Conservation (phyloP, 2,888 invertebrate species). For the Sphinx pinastri region DNA sequence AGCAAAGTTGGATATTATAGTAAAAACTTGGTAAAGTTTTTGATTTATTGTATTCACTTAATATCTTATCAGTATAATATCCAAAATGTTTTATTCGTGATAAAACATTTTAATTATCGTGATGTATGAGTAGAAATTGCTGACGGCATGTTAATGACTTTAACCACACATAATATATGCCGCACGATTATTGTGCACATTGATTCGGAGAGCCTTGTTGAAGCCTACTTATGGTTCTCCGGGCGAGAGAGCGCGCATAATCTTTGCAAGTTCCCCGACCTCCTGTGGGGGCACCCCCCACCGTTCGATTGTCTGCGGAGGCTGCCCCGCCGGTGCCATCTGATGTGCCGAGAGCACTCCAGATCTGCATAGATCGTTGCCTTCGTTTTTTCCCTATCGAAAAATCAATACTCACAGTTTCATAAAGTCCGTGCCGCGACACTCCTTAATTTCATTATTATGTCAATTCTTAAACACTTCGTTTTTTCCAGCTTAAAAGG, state of each 20-base stretch:
- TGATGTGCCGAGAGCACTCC: constrained; percentile 84
- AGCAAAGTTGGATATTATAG: no score
- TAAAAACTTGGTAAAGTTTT: no score
- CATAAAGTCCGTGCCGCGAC: constrained; percentile 74
- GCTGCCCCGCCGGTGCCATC: constrained; percentile 83
- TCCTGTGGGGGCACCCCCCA: constrained; percentile 70
- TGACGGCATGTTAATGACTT: background rate
- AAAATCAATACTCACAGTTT: constrained; percentile 82
- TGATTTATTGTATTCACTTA: no score
- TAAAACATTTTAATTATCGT: no score
- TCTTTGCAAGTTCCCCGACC: constrained; percentile 78
- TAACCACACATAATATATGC: no score
- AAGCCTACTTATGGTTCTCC: constrained; percentile 30
- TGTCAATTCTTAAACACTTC: constrained; percentile 41
- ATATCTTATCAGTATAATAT: no score
- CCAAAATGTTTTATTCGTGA: no score
- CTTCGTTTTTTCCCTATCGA: constrained; percentile 84
- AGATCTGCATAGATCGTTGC: constrained; percentile 85
- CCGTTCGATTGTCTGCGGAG: constrained; percentile 84
- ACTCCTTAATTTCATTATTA: constrained; percentile 71
- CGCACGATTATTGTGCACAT: background rate
- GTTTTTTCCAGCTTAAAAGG: constrained; percentile 35
- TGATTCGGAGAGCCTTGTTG: background rate
- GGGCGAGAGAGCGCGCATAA: constrained; percentile 42
- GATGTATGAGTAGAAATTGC: background rate